These are phyloP conservation scores for Drosophila chauvacae DNA, from an alignment of 1,140 invertebrate genomes.

Conservation along the genomic window DNA sequence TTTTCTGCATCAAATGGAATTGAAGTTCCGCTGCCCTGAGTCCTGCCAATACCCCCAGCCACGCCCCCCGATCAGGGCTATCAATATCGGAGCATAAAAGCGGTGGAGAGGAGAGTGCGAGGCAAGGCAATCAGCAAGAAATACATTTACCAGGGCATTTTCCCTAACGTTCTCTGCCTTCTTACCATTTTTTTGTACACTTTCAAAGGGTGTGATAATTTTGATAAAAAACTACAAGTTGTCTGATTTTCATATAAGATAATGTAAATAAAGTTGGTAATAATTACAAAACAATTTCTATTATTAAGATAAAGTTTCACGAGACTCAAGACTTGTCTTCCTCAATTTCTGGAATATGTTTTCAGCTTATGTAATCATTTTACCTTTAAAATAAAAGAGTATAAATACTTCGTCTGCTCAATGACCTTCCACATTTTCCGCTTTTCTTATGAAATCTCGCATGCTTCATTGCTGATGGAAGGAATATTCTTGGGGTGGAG, in stretches of 20 bases:
- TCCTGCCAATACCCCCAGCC: slow-evolving; percentile 6
- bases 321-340: background rate
- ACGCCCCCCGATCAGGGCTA: slow-evolving; percentile 45
- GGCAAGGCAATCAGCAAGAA: slow-evolving; percentile 77
- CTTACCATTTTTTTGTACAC: slow-evolving; percentile 23
- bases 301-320: background rate
- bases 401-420: background rate
- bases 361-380: background rate
- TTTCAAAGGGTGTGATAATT: background rate
- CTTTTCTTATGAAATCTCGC: slow-evolving; percentile 72
- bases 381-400: background rate
- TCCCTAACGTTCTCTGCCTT: slow-evolving; percentile 41
- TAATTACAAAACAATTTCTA: background rate
- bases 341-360: background rate
- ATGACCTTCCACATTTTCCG: background rate
- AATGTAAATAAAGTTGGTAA: background rate
- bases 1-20: slow-evolving; percentile 83
- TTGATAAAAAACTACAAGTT: background rate
- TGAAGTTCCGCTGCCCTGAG: slow-evolving; percentile 61
- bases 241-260: background rate
- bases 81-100: slow-evolving; percentile 66
- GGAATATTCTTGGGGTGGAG: slow-evolving; percentile 4
- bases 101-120: slow-evolving; percentile 23
- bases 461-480: slow-evolving; percentile 68
- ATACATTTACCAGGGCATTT: slow-evolving; percentile 67